A percentile compares a stretch with the other conserved stretches of the same genome.
Conservation (phyloP, 2,888 invertebrate genomes). For the Galerucella calmariensis region DNA sequence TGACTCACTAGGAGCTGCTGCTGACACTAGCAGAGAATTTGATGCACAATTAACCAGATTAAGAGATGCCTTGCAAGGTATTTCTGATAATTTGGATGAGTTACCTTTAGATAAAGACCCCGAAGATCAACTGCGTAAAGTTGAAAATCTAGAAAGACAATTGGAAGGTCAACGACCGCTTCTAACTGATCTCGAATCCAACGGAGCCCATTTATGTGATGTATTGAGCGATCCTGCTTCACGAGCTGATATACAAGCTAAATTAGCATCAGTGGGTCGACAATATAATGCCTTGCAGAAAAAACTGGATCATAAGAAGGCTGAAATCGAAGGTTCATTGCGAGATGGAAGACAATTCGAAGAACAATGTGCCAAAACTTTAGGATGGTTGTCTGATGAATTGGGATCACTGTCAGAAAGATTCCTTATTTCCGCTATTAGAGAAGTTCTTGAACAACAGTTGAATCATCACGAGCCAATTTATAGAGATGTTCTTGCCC, state of each 20-base stretch:
- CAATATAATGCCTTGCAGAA: constrained; percentile 90
- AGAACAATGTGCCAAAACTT: constrained; percentile 86
- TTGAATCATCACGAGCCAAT: constrained; percentile 89
- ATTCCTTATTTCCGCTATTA: constrained; percentile 87
- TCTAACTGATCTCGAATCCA: constrained; percentile 87
- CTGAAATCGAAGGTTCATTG: constrained; percentile 81
- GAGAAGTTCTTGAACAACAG: constrained; percentile 85
- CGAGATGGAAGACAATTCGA: constrained; percentile 92
- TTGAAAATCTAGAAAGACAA: constrained; percentile 88
- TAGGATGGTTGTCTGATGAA: constrained; percentile 90
- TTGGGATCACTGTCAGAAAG: constrained; percentile 80
- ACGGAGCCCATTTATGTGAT: constrained; percentile 87
- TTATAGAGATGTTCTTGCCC: constrained; percentile 87
- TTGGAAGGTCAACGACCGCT: constrained; percentile 89
- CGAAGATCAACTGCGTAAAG: constrained; percentile 86
- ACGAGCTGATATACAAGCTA: constrained; percentile 89
- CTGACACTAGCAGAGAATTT: constrained; percentile 92
- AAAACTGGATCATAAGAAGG: constrained; percentile 89
- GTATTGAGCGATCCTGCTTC: constrained; percentile 92
- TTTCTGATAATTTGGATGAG: constrained; percentile 88
- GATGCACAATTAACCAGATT: constrained; percentile 87
- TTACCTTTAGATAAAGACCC: constrained; percentile 84
- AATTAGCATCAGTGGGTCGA: constrained; percentile 85
- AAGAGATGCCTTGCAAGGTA: constrained; percentile 86
- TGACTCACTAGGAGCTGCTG: constrained; percentile 88